A percentile compares a stretch with the other conserved stretches of the same genome.
These are phyloP conservation scores for Myopa tessellatipennis DNA, from an alignment of 2,888 invertebrate genomes.

Conservation along the genomic window DNA sequence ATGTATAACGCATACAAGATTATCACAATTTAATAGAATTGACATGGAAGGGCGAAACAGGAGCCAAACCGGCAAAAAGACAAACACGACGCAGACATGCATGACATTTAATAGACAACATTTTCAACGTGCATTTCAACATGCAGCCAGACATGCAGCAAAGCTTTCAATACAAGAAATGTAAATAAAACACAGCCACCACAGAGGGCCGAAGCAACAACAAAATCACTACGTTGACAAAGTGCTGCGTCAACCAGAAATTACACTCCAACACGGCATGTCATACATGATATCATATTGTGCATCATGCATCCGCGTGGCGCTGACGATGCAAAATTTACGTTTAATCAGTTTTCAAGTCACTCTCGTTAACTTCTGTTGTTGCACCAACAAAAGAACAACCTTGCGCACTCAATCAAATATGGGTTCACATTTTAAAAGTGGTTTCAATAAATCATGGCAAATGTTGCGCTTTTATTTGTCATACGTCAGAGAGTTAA, in stretches of 20 bases:
- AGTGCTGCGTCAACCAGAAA: background rate
- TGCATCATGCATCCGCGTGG: background rate
- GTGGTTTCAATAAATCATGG: slow-evolving; percentile 32
- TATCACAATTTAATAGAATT: too few species aligned
- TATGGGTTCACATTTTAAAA: slow-evolving; percentile 4
- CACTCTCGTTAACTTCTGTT: background rate
- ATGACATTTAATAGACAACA: too few species aligned
- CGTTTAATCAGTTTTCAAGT: background rate
- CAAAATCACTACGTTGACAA: background rate
- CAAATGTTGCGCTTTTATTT: slow-evolving; percentile 34
- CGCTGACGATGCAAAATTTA: background rate
- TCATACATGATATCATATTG: background rate
- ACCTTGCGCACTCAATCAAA: background rate
- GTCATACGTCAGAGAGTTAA: slow-evolving; percentile 2
- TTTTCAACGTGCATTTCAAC: too few species aligned
- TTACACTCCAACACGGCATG: background rate
- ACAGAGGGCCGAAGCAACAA: background rate
- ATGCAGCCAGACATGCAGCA: too few species aligned
- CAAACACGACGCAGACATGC: too few species aligned
- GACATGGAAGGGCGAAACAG: too few species aligned
- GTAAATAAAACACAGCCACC: too few species aligned
- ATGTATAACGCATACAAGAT: too few species aligned
- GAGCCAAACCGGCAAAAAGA: too few species aligned
- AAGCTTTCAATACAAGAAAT: too few species aligned
- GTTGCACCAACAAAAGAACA: background rate